A percentile compares a stretch with the other conserved stretches of the same genome.
Conservation (phyloP, 2,797 vertebrate genomes). For the Clarias pachynema region DNA sequence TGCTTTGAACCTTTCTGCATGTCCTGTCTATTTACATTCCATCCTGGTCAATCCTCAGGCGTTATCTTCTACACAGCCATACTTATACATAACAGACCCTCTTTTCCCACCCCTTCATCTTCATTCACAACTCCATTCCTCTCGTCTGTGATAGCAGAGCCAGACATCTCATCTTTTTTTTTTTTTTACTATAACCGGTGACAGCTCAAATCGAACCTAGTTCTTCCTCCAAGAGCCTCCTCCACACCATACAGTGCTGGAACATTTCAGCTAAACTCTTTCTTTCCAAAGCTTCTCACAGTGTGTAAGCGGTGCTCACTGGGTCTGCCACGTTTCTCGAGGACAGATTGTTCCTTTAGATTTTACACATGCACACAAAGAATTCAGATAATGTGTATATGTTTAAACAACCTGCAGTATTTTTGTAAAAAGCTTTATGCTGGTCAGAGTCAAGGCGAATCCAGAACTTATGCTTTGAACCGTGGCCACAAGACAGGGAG, state of each 20-base stretch:
- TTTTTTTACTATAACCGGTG: constrained; percentile 1
- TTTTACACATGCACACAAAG: constrained; percentile 24
- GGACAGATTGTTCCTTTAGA: constrained; percentile 35
- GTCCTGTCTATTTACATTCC: constrained; percentile 71
- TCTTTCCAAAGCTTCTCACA: constrained; percentile 19
- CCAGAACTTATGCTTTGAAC: not conserved
- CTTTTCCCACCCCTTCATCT: constrained; percentile 16
- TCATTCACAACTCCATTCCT: constrained; percentile 36
- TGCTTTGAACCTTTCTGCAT: constrained; percentile 49
- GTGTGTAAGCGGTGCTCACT: not conserved
- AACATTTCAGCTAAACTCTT: constrained; percentile 9
- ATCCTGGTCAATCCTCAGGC: constrained; percentile 40
- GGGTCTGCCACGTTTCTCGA: constrained; percentile 9
- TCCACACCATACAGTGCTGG: constrained; percentile 11
- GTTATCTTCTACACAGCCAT: constrained; percentile 61
- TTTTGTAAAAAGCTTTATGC: not conserved
- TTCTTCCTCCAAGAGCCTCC: constrained; percentile 15
- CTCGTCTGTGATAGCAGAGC: constrained; percentile 34
- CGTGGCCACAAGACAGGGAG: not conserved
- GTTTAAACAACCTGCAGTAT: not conserved
- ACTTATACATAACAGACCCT: constrained; percentile 9
- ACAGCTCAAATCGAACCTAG: constrained; percentile 28
- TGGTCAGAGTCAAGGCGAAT: not conserved
- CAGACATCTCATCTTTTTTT: constrained; percentile 43
- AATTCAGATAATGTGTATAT: not conserved